Evolutionary conservation across 2,113 vertebrate genomes (phyloP).

Genomic region (Ovis canadensis): DNA sequence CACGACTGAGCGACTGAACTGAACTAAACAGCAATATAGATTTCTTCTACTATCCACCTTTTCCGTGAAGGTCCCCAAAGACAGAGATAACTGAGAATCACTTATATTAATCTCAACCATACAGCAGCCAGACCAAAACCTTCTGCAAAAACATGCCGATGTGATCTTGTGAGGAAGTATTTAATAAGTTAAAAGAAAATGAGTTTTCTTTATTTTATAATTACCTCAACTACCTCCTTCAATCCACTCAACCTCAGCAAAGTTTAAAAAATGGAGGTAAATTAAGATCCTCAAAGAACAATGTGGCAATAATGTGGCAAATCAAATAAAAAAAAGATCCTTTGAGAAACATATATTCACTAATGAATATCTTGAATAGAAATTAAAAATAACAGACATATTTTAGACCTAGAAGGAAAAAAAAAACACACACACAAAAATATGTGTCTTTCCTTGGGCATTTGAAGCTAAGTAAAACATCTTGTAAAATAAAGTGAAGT

Average conservation of each 20-base stretch:
- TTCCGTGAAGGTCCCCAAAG: background rate
- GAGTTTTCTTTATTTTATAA: background rate
- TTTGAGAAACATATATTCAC: background rate
- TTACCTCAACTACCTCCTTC: rapidly evolving
- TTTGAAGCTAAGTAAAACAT: background rate
- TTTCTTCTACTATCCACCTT: background rate
- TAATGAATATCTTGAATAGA: background rate
- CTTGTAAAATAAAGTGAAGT: background rate
- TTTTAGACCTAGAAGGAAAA: background rate
- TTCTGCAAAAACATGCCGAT: background rate
- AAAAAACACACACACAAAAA: background rate
- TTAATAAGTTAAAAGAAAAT: background rate
- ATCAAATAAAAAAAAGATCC: background rate
- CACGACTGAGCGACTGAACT: no score
- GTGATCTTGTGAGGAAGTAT: background rate
- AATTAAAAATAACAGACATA: background rate
- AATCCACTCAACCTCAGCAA: background rate
- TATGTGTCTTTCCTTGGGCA: rapidly evolving
- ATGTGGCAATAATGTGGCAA: background rate
- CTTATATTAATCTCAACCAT: background rate
- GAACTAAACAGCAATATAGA: background rate
- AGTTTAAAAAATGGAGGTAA: background rate
- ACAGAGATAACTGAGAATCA: background rate
- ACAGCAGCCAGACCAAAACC: background rate
- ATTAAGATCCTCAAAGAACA: background rate